Conservation (phyloP, 2,113 vertebrate genomes). For the Heloderma charlesbogerti region DNA sequence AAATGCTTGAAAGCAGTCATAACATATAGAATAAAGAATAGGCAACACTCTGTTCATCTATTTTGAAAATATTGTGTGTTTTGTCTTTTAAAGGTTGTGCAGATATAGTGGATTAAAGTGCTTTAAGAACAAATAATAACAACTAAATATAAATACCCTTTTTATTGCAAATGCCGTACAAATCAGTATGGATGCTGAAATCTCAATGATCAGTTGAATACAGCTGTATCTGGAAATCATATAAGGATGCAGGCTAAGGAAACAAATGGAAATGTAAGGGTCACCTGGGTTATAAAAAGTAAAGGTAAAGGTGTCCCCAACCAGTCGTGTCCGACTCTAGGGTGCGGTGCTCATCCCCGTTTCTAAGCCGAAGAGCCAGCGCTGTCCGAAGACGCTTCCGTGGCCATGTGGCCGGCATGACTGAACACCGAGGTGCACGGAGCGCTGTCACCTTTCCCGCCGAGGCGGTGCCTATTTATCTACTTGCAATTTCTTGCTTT, state of each 20-base stretch:
- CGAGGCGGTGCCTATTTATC: no score
- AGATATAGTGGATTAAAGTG: not conserved
- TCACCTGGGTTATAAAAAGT: no score
- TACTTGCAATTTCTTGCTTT: no score
- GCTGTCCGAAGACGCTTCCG: no score
- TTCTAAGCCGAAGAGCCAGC: no score
- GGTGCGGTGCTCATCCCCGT: no score
- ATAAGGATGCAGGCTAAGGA: not conserved
- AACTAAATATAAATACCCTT: not conserved
- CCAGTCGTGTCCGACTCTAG: no score
- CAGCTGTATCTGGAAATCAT: not conserved
- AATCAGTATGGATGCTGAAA: not conserved
- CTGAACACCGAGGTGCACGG: no score
- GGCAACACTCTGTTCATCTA: not conserved
- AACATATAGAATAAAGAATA: not conserved
- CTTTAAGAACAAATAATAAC: not conserved
- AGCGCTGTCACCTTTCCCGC: no score
- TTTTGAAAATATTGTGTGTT: not conserved
- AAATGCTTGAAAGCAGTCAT: not conserved
- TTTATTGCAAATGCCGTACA: not conserved
- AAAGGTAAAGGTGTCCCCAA: no score
- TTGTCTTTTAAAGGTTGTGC: not conserved
- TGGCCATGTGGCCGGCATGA: no score
- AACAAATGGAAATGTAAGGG: not conserved
- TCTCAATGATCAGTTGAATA: rapidly evolving